Evolutionary conservation across 2,797 vertebrate species (phyloP).

Genomic region (Argentina silus): DNA sequence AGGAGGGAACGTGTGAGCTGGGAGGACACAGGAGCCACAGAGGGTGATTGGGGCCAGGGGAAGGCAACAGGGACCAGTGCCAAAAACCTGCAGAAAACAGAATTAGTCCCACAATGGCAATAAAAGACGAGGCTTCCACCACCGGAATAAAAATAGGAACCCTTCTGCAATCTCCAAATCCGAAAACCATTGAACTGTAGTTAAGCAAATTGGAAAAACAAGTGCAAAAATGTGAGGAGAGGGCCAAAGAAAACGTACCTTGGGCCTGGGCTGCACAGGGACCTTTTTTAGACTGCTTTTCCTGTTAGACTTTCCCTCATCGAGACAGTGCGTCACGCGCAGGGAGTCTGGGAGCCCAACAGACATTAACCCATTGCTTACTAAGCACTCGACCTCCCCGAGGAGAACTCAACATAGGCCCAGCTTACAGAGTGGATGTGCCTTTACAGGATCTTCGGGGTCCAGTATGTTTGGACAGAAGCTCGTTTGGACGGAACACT

Average conservation of each 20-base stretch:
- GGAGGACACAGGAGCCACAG: constrained; percentile 39
- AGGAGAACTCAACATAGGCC: constrained; percentile 52
- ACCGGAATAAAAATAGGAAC: constrained; percentile 67
- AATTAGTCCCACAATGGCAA: constrained; percentile 56
- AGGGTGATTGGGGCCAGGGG: constrained; percentile 38
- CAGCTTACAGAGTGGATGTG: constrained; percentile 47
- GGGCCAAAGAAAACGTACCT: constrained; percentile 82
- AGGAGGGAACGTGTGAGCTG: constrained; percentile 50
- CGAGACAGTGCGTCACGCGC: constrained; percentile 81
- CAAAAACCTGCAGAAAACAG: constrained; percentile 40
- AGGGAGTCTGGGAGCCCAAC: constrained; percentile 56
- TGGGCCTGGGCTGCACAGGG: constrained; percentile 72
- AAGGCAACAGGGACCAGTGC: constrained; percentile 35
- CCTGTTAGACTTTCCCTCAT: constrained; percentile 79
- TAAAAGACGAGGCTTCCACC: constrained; percentile 59
- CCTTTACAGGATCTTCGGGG: constrained; percentile 24
- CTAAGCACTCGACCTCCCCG: constrained; percentile 47
- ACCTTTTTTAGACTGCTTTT: constrained; percentile 79
- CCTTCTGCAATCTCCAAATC: constrained; percentile 68
- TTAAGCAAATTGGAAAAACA: constrained; percentile 81
- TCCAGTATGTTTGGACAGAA: constrained; percentile 62
- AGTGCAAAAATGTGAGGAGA: constrained; percentile 75
- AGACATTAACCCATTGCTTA: constrained; percentile 74
- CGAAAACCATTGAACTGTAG: constrained; percentile 72
- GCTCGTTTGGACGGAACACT: constrained; percentile 56